Conservation (phyloP, 35 echinoderm and acorn worm genomes). For the Lytechinus variegatus region DNA sequence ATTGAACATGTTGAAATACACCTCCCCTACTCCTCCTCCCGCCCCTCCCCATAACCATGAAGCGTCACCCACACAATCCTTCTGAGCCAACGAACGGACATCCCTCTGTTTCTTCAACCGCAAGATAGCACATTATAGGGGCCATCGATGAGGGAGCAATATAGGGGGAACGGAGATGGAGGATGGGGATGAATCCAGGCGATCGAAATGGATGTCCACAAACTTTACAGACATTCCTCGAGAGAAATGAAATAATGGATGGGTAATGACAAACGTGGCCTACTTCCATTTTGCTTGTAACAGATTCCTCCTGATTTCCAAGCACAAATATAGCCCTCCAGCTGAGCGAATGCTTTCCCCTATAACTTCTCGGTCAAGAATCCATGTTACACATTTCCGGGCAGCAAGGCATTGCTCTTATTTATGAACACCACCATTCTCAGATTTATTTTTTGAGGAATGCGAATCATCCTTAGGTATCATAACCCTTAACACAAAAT, state of each 20-base stretch:
- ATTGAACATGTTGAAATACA: too few relatives aligned
- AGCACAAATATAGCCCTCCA: background rate
- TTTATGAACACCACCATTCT: background rate
- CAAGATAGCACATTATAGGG: background rate
- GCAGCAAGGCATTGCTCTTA: background rate
- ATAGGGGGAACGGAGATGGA: background rate
- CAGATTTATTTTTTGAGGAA: background rate
- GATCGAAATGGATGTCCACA: slow-evolving; percentile 3
- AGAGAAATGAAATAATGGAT: slow-evolving; percentile 20
- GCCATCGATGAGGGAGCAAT: background rate
- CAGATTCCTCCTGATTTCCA: background rate
- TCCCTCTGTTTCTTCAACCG: background rate
- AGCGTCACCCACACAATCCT: background rate
- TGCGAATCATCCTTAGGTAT: background rate
- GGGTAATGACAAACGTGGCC: background rate
- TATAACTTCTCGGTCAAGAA: background rate
- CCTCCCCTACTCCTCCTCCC: background rate
- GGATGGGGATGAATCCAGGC: background rate
- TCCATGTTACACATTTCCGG: background rate
- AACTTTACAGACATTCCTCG: slow-evolving; percentile 7
- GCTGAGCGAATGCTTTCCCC: background rate
- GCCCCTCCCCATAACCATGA: background rate
- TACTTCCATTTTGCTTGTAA: background rate
- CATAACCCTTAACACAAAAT: too few relatives aligned
- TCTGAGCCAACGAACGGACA: background rate